Conservation (phyloP, 2,113 vertebrate genomes). For the Channa argus region DNA sequence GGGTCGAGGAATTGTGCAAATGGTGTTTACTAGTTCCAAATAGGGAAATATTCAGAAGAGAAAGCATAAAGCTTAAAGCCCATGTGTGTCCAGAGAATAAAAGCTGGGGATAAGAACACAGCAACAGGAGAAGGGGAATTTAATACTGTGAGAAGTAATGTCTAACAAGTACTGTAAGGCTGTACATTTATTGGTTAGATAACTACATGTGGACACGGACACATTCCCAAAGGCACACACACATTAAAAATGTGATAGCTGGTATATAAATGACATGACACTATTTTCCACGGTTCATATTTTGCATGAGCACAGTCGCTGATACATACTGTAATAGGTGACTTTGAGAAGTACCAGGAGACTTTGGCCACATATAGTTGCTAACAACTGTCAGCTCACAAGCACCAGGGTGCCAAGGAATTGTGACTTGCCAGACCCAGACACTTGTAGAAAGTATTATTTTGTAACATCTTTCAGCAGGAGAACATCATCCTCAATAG, state of each 20-base stretch:
- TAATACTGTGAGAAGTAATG: background rate
- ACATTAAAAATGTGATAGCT: background rate
- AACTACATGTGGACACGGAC: background rate
- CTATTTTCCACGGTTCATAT: background rate
- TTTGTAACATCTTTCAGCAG: slow-evolving; percentile 33
- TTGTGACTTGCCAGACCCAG: slow-evolving; percentile 28
- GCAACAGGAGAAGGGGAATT: background rate
- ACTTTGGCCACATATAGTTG: slow-evolving; percentile 12
- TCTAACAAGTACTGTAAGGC: slow-evolving; percentile 3
- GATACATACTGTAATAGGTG: slow-evolving; percentile 11
- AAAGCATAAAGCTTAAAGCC: background rate
- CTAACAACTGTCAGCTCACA: slow-evolving; percentile 38
- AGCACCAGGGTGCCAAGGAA: slow-evolving; percentile 39
- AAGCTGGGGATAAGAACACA: background rate
- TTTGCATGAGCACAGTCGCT: background rate
- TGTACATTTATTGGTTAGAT: slow-evolving; percentile 8
- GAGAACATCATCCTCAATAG: slow-evolving; percentile 34
- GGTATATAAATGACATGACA: too few species aligned
- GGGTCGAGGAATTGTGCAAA: slow-evolving; percentile 41
- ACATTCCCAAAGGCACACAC: background rate
- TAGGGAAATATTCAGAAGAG: background rate
- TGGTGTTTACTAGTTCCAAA: slow-evolving; percentile 28
- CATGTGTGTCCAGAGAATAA: slow-evolving; percentile 17
- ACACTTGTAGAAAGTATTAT: slow-evolving; percentile 38
- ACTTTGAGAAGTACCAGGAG: slow-evolving; percentile 28